Percentiles rank a stretch among this genome's conserved stretches.
These are phyloP conservation scores for Rhombomys opimus DNA, from an alignment of 2,113 vertebrate species.

Conservation along the genomic window DNA sequence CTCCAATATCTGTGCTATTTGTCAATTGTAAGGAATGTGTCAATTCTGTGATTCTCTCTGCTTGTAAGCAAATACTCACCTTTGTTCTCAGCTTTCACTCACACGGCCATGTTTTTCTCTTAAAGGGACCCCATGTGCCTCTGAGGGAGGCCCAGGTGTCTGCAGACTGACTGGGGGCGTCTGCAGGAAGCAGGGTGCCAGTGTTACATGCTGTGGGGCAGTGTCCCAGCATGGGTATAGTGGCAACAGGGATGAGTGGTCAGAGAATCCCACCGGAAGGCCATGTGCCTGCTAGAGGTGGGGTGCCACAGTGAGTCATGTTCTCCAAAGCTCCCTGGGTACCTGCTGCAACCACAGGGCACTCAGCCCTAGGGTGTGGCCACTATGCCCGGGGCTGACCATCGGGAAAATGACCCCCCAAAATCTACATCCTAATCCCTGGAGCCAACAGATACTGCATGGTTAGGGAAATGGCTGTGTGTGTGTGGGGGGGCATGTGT, in stretches of 20 bases:
- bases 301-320: too few relatives aligned
- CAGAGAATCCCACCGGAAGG: not conserved
- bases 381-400: not conserved
- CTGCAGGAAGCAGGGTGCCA: fast-evolving
- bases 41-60: not conserved
- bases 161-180: fast-evolving
- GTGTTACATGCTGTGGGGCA: not conserved
- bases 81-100: not conserved
- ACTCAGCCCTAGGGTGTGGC: fast-evolving
- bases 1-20: not conserved
- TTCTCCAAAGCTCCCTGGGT: not conserved
- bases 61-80: not conserved
- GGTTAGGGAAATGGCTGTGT: too few relatives aligned
- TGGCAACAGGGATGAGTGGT: fast-evolving
- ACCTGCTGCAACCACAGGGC: not conserved
- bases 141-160: too few relatives aligned
- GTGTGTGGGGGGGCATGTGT: too few relatives aligned
- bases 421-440: not conserved
- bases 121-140: too few relatives aligned
- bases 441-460: not conserved
- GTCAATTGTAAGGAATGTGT: not conserved
- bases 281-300: not conserved
- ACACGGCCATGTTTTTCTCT: not conserved
- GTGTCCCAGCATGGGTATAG: too few relatives aligned
- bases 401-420: not conserved